Base-by-base conservation (phyloP, 1,140 invertebrate species). In the Aphelenchoides fujianensis region DNA sequence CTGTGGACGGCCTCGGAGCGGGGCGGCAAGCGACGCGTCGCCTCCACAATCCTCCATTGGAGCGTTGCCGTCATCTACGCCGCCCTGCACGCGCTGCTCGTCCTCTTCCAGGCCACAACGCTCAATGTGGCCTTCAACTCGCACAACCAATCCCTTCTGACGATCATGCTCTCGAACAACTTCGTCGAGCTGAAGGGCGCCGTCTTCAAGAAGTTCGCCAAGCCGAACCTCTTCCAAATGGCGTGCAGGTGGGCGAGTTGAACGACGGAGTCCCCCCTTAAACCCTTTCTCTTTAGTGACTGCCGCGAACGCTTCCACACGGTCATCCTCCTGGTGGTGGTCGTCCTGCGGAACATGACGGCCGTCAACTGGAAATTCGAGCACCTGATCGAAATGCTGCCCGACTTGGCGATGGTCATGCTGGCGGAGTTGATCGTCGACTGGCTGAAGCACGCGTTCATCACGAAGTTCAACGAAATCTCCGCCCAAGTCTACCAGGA, bases 161-260 rank as follows among this genome's bases (percentile, higher is more conserved):
- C 95, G 2, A 97, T 99, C 59, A 96, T 98, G 92, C 95, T 99
- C 90, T 97, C 95, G 0, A 99, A 98, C 85, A 99, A 99, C 89
- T 98, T 98, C 89, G 95, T 98, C 1, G 97, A 99, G 86, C 87
- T 99, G 12, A 99, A 99, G 88, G 93, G 94, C 19, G 94, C 92
- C 76, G 94, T 99, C 0, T 98, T 99, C 85, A 98, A 97, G 84
- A 98, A 98, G 86, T 97, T 98, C 87, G 95, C 97, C 84, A 97
- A 97, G 82, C 96, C 94, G 80, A 98, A 98, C 87, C 86, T 98
- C 1, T 98, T 97, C 83, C 87, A 88, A 78, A 87, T 88, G 75
- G 84, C 87, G 5, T 88, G 86, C 63, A 82, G 71, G 78, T 75
- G 36, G 52, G 28, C 2, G 12, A 36, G 53, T 48, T 30, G n/a